These are phyloP conservation scores for Saguinus midas DNA, from an alignment of 2,113 vertebrate genomes.

Conservation along the genomic window DNA sequence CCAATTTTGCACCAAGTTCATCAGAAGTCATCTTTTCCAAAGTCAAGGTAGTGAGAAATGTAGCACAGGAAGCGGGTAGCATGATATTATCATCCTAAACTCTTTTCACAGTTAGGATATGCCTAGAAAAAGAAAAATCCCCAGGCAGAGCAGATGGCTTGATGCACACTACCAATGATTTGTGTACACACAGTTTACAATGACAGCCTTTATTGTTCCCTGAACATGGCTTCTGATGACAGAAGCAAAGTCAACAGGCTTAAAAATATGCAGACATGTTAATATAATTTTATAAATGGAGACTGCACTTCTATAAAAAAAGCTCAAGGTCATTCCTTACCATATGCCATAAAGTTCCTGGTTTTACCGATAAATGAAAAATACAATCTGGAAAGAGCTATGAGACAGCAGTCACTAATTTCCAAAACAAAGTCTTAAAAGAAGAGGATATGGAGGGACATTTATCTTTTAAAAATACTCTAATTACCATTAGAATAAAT, in stretches of 20 bases:
- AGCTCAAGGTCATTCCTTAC: conserved; percentile 45
- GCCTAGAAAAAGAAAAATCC: neutral
- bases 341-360: conserved; percentile 28
- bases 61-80: neutral
- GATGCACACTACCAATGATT: neutral
- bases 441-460: neutral
- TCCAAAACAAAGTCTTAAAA: neutral
- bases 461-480: conserved; percentile 21
- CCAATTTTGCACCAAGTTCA: neutral
- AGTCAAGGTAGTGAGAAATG: neutral
- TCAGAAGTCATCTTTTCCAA: conserved; percentile 25
- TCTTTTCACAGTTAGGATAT: accelerated
- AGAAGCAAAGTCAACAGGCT: conserved; percentile 55
- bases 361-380: conserved; percentile 63
- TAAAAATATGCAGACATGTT: conserved; percentile 60
- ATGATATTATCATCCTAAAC: conserved; percentile 24
- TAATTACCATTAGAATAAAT: conserved; percentile 37
- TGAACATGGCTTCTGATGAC: neutral
- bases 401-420: neutral
- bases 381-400: conserved; percentile 54
- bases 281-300: conserved; percentile 56
- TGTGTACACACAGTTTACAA: conserved; percentile 45
- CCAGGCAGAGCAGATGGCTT: neutral
- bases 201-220: conserved; percentile 57
- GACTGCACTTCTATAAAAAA: conserved; percentile 50